Evolutionary conservation across 2,797 vertebrate species (phyloP), one percentile per base, ranked within the genome.

Genomic region (Falco peregrinus): DNA sequence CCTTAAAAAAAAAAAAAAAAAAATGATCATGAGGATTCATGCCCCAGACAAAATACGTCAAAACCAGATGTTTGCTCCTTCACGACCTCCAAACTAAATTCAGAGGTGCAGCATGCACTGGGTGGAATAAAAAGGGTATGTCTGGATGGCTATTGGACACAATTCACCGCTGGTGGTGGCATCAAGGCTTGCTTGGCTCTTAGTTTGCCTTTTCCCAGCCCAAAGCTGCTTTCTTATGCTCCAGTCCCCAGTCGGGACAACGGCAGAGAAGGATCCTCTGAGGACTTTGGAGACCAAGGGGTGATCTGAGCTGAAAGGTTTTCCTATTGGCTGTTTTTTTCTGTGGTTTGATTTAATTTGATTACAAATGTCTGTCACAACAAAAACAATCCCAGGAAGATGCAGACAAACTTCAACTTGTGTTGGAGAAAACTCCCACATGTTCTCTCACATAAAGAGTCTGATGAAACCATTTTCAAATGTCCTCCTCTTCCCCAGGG

Each of bases 81-180:
- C 41, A 1, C 0, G 2, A 37, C 5, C 26, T 64, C 69, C 54
- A 29, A 0, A 35, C 0, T 7, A 10, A 75, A 84, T 4, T 68
- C 51, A 21, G 12, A 35, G 43, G 26, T 7, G 11, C 35, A 50
- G 21, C 0, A 1, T 1, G 29, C 18, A 5, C 1, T 13, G 18
- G 31, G 7, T 37, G 57, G 47, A 31, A 59, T 16, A 8, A n/a
- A 41, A 68, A 29, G 41, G 54, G 19, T 11, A 43, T 16, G 61
- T 25, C 24, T 60, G 77, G 50, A 17, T 15, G 19, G 5, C 87
- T 28, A 4, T 51, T 6, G 39, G 59, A 16, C 59, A 28, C 37
- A 9, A 60, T 4, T 51, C 50, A 37, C 39, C 71, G 50, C 70
- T 29, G 1, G 0, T 1, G 33, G 43, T 48, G 63, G 45, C 61